Base-by-base conservation (phyloP, 2,113 vertebrate genomes). In the Jacana jacana region DNA sequence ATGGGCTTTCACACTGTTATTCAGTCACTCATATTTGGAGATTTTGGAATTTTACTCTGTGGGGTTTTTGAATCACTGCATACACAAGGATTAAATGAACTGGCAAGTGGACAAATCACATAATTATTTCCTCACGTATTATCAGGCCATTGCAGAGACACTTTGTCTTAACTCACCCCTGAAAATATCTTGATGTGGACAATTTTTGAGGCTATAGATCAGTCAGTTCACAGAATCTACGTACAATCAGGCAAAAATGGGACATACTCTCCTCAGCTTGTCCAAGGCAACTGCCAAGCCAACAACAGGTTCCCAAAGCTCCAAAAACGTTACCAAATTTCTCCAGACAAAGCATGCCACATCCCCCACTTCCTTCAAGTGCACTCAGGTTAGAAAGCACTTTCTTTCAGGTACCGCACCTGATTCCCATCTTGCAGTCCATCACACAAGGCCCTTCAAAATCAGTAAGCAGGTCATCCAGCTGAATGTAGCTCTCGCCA, bases 341-440 rank as follows among this genome's bases (percentile, higher is more conserved):
- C 37, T 68, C 27, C 52, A 81, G 52, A 46, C 13, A 58, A 22
- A 83, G 6, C 30, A 68, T 4, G 10, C 18, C n/a, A 66, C 15
- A 52, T 19, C 7, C 13, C 8, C 18, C 25, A 17, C n/a, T 24
- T 93, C 72, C 57, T 80, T 46, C 85, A 70, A 54, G 94, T 22
- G 20, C 37, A 88, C 31, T 63, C 49, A 28, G 65, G 30, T 37
- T 42, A 84, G 46, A 84, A 89, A 92, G 42, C 23, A 76, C 35
- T 55, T 51, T 76, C 55, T 72, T 91, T 60, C 42, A 25, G 64
- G 63, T 40, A 71, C 55, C 93, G 76, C 93, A 99, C 99, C 99
- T 99, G 96, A 99, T 97, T 18, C 99, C 99, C 98, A 99, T 99
- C 96, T 99, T 99, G 98, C 99, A 99, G 98, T 99, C 99, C 97